Conservation (phyloP, 1,140 invertebrate genomes). For the Drosophila prosaltans region DNA sequence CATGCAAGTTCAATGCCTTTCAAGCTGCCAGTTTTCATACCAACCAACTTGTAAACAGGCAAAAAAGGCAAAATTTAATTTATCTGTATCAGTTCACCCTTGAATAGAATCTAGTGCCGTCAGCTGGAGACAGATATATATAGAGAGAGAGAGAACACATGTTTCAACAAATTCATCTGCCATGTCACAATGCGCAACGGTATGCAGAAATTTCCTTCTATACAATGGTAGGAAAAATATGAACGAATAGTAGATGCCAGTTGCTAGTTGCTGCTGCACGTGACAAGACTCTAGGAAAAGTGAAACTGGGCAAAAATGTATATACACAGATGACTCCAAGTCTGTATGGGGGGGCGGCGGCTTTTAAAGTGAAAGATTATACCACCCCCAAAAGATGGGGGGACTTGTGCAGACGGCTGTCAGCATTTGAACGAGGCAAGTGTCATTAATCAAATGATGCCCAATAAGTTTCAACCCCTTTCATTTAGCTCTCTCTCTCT, state of each 20-base stretch:
- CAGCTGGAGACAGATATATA: constrained; percentile 49
- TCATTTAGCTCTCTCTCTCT: not conserved
- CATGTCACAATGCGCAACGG: constrained; percentile 80
- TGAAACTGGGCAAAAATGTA: constrained; percentile 67
- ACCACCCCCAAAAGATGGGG: not conserved
- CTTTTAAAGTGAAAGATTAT: constrained; percentile 28
- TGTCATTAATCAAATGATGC: constrained; percentile 78
- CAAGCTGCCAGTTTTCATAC: not conserved
- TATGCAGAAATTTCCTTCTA: constrained; percentile 64
- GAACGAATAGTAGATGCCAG: not conserved
- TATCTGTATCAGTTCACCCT: constrained; percentile 78
- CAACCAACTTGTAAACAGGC: constrained; percentile 35
- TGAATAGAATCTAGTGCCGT: constrained; percentile 1
- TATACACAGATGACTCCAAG: constrained; percentile 45
- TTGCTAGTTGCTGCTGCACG: constrained; percentile 59
- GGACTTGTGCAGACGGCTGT: not conserved
- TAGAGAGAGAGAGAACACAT: constrained; percentile 53
- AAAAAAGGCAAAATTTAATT: constrained; percentile 70
- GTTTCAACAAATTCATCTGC: constrained; percentile 81
- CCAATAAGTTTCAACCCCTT: constrained; percentile 72
- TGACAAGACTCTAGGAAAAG: constrained; percentile 75
- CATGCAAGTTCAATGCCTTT: constrained; percentile 64
- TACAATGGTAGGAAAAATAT: constrained; percentile 22
- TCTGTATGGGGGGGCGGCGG: constrained; percentile 13
- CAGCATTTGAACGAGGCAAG: constrained; percentile 30